These are phyloP conservation scores for Telmatherina bonti DNA, from an alignment of 2,797 vertebrate genomes.

Conservation along the genomic window DNA sequence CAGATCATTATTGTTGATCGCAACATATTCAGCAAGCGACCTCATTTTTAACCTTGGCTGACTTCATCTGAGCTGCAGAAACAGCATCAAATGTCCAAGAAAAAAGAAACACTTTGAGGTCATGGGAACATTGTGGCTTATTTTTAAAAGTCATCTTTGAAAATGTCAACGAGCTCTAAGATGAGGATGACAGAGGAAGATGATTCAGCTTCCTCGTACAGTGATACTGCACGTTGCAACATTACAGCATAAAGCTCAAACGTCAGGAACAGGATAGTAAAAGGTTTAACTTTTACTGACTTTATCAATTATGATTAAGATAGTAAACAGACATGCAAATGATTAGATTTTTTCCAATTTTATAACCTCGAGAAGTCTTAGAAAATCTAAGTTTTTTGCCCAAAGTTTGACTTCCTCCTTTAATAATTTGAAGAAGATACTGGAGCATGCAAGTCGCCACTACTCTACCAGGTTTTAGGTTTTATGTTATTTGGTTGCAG, in stretches of 20 bases:
- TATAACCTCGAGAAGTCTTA: not conserved
- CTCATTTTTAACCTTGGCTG: constrained; percentile 33
- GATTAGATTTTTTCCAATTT: not conserved
- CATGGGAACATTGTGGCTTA: constrained; percentile 29
- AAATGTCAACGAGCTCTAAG: constrained; percentile 28
- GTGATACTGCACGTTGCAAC: constrained; percentile 7
- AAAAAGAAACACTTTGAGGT: constrained; percentile 33
- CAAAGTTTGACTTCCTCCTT: too few species aligned
- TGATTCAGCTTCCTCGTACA: constrained; percentile 9
- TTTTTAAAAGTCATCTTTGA: constrained; percentile 49
- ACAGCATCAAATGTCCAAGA: constrained; percentile 31
- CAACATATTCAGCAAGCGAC: constrained; percentile 15
- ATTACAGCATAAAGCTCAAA: constrained; percentile 7
- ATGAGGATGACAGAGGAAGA: constrained; percentile 20
- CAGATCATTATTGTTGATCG: not conserved
- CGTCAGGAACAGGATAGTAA: not conserved
- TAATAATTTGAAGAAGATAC: too few species aligned
- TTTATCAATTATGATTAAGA: not conserved
- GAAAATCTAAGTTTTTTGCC: not conserved
- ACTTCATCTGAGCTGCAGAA: constrained; percentile 24
- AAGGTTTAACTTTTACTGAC: not conserved
- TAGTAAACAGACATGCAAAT: not conserved
- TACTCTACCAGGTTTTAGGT: not conserved
- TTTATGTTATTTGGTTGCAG: not conserved
- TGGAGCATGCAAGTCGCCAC: not conserved